A percentile compares a stretch with the other conserved stretches of the same genome.
Evolutionary conservation across 2,888 invertebrate genomes (phyloP).

Genomic region (Thymelicus lineola): DNA sequence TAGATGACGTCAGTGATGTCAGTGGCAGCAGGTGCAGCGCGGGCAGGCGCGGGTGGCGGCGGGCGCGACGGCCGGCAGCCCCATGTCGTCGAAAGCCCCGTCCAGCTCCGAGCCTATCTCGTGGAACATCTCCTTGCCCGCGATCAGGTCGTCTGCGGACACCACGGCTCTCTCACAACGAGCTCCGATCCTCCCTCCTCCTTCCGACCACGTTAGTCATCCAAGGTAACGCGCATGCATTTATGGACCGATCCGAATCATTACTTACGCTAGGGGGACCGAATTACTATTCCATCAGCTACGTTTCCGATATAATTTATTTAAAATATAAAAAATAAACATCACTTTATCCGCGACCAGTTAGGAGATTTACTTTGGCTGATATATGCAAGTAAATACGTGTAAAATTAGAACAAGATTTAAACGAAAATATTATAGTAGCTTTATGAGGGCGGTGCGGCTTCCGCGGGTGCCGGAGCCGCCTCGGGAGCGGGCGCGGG

Average conservation of each 20-base stretch:
- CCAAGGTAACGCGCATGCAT: constrained; percentile 58
- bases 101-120: constrained; percentile 97
- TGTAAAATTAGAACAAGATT: constrained; percentile 13
- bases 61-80: constrained; percentile 52
- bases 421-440: neutral
- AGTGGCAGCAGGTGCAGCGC: constrained; percentile 79
- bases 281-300: constrained; percentile 80
- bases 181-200: constrained; percentile 42
- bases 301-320: constrained; percentile 64
- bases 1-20: constrained; percentile 37
- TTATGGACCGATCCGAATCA: constrained; percentile 12
- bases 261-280: constrained; percentile 32
- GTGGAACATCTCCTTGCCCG: constrained; percentile 96
- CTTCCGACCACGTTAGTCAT: constrained; percentile 45
- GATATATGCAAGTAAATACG: constrained; percentile 17
- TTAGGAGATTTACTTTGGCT: constrained; percentile 38
- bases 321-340: constrained; percentile 62
- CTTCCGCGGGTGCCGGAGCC: constrained; percentile 44
- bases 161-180: constrained; percentile 59
- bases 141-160: constrained; percentile 91
- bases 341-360: constrained; percentile 28
- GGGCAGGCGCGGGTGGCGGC: constrained; percentile 58
- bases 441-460: constrained; percentile 45
- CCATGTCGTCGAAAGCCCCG: constrained; percentile 92
- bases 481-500: constrained; percentile 44